These are phyloP conservation scores for Oscheius onirici DNA, from an alignment of 2,888 invertebrate species.

Conservation along the genomic window DNA sequence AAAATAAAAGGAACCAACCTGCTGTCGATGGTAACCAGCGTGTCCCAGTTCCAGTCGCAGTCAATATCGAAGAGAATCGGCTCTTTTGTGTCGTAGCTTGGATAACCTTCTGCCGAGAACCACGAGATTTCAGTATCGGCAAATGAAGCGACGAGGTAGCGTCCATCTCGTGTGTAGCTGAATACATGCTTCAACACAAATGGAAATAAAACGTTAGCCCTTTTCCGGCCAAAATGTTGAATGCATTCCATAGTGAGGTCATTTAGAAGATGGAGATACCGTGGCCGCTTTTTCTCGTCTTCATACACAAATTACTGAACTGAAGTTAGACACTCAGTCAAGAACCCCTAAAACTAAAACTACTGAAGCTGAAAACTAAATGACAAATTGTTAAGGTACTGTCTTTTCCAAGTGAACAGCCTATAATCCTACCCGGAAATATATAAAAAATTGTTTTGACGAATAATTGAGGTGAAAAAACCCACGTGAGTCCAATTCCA, in stretches of 20 bases:
- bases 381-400: too few relatives aligned
- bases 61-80: slow-evolving; percentile 17
- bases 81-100: slow-evolving; percentile 9
- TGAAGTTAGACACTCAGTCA: too few relatives aligned
- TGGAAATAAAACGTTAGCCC: too few relatives aligned
- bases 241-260: too few relatives aligned
- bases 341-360: too few relatives aligned
- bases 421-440: too few relatives aligned
- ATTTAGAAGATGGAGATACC: too few relatives aligned
- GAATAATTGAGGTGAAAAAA: background rate
- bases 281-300: background rate
- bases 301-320: too few relatives aligned
- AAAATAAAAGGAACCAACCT: slow-evolving; percentile 20
- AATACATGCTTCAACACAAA: background rate
- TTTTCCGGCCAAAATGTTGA: too few relatives aligned
- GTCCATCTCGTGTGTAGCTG: slow-evolving; percentile 43
- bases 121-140: slow-evolving; percentile 35
- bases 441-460: background rate
- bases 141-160: slow-evolving; percentile 36
- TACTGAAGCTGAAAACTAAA: too few relatives aligned
- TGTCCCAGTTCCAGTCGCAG: slow-evolving; percentile 54
- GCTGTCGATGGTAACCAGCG: slow-evolving; percentile 41
- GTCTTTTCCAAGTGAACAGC: too few relatives aligned
- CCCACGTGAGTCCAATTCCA: too few relatives aligned
- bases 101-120: slow-evolving; percentile 35